These are phyloP conservation scores for Elephantulus edwardii DNA, from an alignment of 2,113 vertebrate genomes.

Conservation along the genomic window DNA sequence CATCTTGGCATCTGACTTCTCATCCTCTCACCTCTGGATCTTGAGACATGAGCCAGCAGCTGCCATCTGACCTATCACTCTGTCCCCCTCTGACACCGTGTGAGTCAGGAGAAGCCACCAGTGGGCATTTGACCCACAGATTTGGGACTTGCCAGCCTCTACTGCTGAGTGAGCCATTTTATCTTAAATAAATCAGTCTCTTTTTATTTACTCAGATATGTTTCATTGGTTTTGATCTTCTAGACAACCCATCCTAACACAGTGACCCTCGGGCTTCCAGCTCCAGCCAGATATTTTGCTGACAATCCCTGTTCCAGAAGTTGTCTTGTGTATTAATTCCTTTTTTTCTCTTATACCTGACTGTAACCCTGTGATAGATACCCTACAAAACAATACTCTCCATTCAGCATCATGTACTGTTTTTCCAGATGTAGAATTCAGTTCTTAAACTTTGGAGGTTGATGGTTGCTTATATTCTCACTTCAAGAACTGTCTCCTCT, in stretches of 20 bases:
- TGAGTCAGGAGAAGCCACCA: not conserved
- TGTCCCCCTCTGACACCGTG: not conserved
- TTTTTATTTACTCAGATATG: too few relatives aligned
- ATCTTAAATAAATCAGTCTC: too few relatives aligned
- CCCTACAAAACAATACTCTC: not conserved
- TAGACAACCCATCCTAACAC: too few relatives aligned
- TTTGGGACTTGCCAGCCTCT: not conserved
- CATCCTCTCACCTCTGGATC: not conserved
- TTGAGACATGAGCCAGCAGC: not conserved
- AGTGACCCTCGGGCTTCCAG: not conserved
- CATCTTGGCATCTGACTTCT: not conserved
- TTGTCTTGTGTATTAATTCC: not conserved
- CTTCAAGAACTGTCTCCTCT: not conserved
- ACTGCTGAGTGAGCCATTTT: not conserved
- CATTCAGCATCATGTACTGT: not conserved
- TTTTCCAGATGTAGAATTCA: not conserved
- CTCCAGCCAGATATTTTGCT: not conserved
- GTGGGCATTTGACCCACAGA: not conserved
- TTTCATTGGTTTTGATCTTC: too few relatives aligned
- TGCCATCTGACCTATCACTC: not conserved
- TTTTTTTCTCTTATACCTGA: not conserved
- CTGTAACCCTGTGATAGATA: accelerated
- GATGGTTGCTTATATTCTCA: not conserved
- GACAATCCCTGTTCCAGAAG: not conserved
- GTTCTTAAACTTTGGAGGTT: not conserved